phyloP scores from a whole-genome alignment of 2,113 vertebrate genomes.

The Recurvirostra avosetta region DNA sequence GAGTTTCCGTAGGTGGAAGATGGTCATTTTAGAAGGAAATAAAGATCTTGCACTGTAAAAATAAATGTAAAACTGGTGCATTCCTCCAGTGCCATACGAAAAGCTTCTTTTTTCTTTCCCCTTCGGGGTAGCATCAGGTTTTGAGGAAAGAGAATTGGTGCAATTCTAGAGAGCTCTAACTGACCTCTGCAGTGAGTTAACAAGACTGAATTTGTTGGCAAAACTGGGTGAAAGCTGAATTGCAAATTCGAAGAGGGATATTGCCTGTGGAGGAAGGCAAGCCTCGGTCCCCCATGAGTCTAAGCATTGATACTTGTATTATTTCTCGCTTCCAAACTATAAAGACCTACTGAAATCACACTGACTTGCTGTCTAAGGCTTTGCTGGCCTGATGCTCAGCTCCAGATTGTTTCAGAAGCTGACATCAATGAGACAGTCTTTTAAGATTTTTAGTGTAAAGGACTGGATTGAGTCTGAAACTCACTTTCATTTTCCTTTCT shows the following conservation, averaged over 20 bases:
- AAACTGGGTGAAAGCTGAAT: background rate
- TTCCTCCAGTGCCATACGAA: background rate
- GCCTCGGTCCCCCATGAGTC: rapidly evolving
- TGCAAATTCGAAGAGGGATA: background rate
- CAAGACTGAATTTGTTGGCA: background rate
- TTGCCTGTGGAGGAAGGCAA: background rate
- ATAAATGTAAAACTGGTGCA: background rate
- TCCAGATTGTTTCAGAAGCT: background rate
- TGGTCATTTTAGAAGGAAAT: background rate
- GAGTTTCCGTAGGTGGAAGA: background rate
- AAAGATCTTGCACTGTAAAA: background rate
- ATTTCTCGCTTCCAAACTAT: background rate
- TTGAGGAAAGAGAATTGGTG: background rate
- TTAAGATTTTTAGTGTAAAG: background rate
- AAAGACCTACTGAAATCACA: background rate
- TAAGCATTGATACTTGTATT: background rate
- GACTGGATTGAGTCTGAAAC: background rate
- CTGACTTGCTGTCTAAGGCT: background rate
- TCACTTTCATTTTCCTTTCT: background rate
- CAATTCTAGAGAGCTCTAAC: background rate
- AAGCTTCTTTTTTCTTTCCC: background rate
- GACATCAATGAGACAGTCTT: background rate
- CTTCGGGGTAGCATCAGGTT: background rate
- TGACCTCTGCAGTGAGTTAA: background rate
- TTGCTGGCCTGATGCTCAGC: background rate